These are phyloP conservation scores for Mnemiopsis leidyi DNA, from an alignment of 37 sponge, comb jelly and placozoan species.

Conservation along the genomic window DNA sequence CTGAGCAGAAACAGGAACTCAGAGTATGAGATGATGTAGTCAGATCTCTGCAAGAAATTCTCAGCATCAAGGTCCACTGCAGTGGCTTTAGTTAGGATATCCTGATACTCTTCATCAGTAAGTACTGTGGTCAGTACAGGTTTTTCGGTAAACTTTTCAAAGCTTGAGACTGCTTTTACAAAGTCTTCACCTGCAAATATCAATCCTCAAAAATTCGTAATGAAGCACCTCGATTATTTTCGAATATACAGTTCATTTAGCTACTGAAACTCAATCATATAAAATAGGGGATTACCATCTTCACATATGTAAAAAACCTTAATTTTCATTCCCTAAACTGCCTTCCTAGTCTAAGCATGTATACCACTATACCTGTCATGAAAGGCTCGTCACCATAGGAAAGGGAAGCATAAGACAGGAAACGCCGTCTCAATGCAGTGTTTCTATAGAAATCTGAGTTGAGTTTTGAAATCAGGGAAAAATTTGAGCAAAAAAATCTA, in stretches of 20 bases:
- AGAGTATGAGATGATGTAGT: constrained; percentile 33
- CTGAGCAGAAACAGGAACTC: constrained; percentile 50
- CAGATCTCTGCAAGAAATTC: neutral
- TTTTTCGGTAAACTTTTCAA: neutral
- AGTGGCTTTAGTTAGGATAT: neutral
- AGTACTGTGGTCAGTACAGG: neutral
- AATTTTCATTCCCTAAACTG: too few relatives aligned
- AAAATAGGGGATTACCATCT: too few relatives aligned
- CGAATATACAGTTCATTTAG: too few relatives aligned
- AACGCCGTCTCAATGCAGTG: neutral
- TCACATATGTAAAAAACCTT: too few relatives aligned
- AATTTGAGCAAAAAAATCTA: too few relatives aligned
- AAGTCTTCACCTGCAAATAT: neutral
- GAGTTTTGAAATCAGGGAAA: too few relatives aligned
- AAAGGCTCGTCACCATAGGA: constrained; percentile 22
- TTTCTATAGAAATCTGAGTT: constrained; percentile 17
- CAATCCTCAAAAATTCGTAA: too few relatives aligned
- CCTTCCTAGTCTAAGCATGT: too few relatives aligned
- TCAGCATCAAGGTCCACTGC: neutral
- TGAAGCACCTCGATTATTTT: too few relatives aligned
- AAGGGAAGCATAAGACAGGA: constrained; percentile 4
- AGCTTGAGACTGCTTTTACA: neutral
- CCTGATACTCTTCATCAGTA: neutral
- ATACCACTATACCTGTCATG: constrained; percentile 53
- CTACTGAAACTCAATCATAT: too few relatives aligned